Percentiles rank a stretch among this genome's conserved stretches.
Conservation (phyloP, 2,797 vertebrate genomes). For the Girardinus metallicus region DNA sequence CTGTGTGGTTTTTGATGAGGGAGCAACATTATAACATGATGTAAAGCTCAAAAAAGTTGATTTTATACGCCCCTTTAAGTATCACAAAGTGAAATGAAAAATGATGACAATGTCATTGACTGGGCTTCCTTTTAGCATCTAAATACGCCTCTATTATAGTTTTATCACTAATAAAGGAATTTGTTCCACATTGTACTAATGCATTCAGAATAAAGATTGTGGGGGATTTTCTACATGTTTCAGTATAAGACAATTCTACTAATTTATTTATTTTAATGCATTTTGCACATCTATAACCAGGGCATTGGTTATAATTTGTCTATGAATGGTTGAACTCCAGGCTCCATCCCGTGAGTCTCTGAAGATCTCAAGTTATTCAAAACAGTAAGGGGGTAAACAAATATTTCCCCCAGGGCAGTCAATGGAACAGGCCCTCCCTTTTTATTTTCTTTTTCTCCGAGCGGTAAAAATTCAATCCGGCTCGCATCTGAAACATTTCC, state of each 20-base stretch:
- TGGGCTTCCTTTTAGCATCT: not conserved
- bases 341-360: not conserved
- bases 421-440: constrained; percentile 6
- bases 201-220: not conserved
- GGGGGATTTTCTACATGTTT: not conserved
- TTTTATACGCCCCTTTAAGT: too few relatives aligned
- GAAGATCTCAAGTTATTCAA: not conserved
- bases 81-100: not conserved
- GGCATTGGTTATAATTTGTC: not conserved
- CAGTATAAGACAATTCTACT: not conserved
- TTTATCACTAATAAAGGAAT: not conserved
- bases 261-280: not conserved
- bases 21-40: too few relatives aligned
- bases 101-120: not conserved
- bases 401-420: constrained; percentile 1
- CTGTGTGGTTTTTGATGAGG: too few relatives aligned
- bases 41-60: too few relatives aligned
- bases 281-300: not conserved
- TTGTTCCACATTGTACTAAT: not conserved
- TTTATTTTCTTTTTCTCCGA: not conserved
- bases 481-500: constrained; percentile 17
- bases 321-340: not conserved
- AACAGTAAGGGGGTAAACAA: not conserved
- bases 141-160: not conserved
- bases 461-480: not conserved